A percentile compares a stretch with the other conserved stretches of the same genome.
phyloP scores from a whole-genome alignment of 2,888 invertebrate species.

The Megaustenia siamemsis region DNA sequence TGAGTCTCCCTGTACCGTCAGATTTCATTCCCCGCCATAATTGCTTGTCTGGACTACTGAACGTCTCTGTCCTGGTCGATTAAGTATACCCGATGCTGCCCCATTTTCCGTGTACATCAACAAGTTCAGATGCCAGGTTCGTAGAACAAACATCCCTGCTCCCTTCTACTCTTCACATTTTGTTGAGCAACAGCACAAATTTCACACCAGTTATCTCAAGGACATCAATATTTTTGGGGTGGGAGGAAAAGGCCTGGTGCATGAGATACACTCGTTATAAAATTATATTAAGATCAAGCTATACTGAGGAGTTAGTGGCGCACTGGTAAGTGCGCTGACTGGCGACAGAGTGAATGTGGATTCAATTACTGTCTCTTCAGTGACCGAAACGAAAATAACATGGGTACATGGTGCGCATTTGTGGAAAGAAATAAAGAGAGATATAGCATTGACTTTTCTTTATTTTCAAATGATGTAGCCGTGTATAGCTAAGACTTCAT shows the following conservation, averaged over 20 bases:
- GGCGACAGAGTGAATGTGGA: no score
- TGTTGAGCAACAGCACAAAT: background rate
- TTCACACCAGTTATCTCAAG: background rate
- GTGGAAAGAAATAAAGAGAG: no score
- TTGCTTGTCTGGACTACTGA: constrained; percentile 18
- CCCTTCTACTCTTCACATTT: background rate
- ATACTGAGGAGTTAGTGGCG: background rate
- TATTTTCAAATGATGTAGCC: no score
- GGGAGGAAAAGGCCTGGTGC: no score
- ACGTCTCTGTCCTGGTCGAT: constrained; percentile 9
- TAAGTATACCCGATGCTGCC: constrained; percentile 6
- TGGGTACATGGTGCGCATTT: no score
- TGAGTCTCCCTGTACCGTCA: background rate
- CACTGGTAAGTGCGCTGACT: no score
- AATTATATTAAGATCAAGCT: background rate
- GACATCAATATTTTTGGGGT: background rate
- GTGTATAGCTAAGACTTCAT: no score
- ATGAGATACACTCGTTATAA: no score
- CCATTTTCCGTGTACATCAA: background rate
- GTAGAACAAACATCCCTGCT: background rate
- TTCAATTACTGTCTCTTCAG: no score
- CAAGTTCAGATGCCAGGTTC: background rate
- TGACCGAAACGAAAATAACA: no score
- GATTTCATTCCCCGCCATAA: background rate
- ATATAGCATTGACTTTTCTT: no score